Evolutionary conservation across 2,797 vertebrate species (phyloP), one percentile per base, ranked within the genome.

Genomic region (Myotis findleyi): DNA sequence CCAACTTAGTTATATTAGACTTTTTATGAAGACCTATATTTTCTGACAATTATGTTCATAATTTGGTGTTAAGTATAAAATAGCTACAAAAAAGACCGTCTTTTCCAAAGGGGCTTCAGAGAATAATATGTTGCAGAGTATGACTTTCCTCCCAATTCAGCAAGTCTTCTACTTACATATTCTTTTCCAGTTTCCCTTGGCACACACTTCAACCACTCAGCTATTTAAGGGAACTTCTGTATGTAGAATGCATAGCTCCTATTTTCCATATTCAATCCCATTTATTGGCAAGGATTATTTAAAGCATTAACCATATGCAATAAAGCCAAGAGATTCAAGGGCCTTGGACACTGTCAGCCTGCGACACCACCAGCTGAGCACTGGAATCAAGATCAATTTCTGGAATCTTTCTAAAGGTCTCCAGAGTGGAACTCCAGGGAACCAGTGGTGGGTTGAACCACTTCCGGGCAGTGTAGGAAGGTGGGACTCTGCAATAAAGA

Each of bases 41-140:
- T 92, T 69, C 57, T 85, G 14, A 66, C 13, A 79, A 86, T 86
- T 44, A 88, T 36, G 49, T 64, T 80, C 53, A 72, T 66, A 6
- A 87, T 84, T 83, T 87, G 17, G n/a, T 69, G 83, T 38, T 87
- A 79, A 55, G 16, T 71, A 41, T 64, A 89, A 90, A 85, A 83
- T 57, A 71, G 53, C 68, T 87, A 89, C 55, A 81, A 91, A 82
- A 83, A 76, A 80, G 17, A 81, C 53, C 69, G 51, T 7, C 81
- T 81, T 92, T 93, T 82, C 17, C 55, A 79, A 92, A 95, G 57
- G 8, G 25, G 92, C 86, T 87, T 95, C 55, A 81, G 62, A 92
- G 66, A 93, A 95, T 59, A 89, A 84, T 36, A 57, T n/a, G 64
- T 41, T 41, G n/a, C n/a, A 82, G 12, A 94, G 21, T 30, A 87